Percentiles rank a stretch among this genome's conserved stretches.
phyloP scores from a whole-genome alignment of 2,888 invertebrate genomes.

The Pterobdella sp. region DNA sequence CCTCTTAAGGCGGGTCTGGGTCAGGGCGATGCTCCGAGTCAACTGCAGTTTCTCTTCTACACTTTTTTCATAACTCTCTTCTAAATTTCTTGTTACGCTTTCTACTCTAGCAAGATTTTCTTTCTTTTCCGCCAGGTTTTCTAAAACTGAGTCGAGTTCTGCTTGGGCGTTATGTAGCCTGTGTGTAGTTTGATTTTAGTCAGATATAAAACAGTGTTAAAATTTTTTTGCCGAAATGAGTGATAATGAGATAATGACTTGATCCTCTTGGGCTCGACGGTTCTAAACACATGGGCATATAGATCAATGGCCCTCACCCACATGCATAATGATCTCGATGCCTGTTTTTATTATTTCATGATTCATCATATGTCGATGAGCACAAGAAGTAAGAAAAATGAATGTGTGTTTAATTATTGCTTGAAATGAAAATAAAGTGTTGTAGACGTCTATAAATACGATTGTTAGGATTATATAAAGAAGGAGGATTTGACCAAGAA shows the following conservation, averaged over 20 bases:
- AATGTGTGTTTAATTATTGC: background rate
- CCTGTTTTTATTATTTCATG: slow-evolving; percentile 54
- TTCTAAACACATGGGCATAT: slow-evolving; percentile 75
- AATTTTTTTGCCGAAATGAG: background rate
- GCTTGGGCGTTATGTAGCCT: slow-evolving; percentile 60
- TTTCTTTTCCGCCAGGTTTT: slow-evolving; percentile 69
- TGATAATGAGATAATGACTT: slow-evolving; percentile 54
- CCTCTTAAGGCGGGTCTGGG: slow-evolving; percentile 68
- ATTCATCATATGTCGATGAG: background rate
- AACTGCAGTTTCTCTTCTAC: slow-evolving; percentile 65
- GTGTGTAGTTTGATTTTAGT: too few relatives aligned
- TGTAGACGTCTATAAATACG: too few relatives aligned
- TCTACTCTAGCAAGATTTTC: slow-evolving; percentile 73
- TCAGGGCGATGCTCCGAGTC: slow-evolving; percentile 67
- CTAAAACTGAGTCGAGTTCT: slow-evolving; percentile 69
- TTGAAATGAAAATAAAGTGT: too few relatives aligned
- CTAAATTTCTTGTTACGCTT: slow-evolving; percentile 57
- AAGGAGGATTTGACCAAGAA: too few relatives aligned
- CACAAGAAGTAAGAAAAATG: background rate
- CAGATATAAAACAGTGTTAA: slow-evolving; percentile 4
- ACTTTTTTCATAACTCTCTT: slow-evolving; percentile 50
- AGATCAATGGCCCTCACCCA: slow-evolving; percentile 86
- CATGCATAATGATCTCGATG: slow-evolving; percentile 79
- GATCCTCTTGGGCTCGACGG: slow-evolving; percentile 78
- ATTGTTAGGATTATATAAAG: too few relatives aligned